phyloP scores from a whole-genome alignment of 2,888 invertebrate species.

The Schrankia costaestrigalis region DNA sequence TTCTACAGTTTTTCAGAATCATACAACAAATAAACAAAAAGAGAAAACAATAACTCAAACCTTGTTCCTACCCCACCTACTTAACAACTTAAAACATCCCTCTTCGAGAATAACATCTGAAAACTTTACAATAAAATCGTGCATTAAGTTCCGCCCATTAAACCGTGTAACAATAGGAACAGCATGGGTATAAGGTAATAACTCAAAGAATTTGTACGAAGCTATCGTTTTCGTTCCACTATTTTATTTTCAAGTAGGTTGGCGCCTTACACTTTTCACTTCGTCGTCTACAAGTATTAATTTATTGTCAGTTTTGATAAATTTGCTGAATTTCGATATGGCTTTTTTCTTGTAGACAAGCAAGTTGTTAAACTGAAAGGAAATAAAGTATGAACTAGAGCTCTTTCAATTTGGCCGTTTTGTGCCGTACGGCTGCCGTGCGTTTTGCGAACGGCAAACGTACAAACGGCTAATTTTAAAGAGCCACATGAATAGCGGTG shows the following conservation, averaged over 20 bases:
- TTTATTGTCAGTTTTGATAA: background rate
- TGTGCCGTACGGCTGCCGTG: too few species aligned
- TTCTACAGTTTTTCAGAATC: too few species aligned
- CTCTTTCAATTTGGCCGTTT: too few species aligned
- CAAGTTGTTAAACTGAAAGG: conserved; percentile 1
- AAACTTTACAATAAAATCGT: conserved; percentile 7
- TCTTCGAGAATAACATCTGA: conserved; percentile 3
- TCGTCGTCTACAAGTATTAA: conserved; percentile 24
- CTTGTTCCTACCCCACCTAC: too few species aligned
- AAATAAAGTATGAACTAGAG: too few species aligned
- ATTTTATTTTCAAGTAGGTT: conserved; percentile 61
- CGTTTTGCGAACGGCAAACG: too few species aligned
- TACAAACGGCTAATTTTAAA: too few species aligned
- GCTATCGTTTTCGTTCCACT: conserved; percentile 65
- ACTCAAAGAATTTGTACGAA: conserved; percentile 52
- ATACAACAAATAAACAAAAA: too few species aligned
- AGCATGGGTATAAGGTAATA: conserved; percentile 51
- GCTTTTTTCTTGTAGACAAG: background rate
- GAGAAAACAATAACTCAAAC: too few species aligned
- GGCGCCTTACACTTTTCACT: conserved; percentile 68
- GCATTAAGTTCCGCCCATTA: conserved; percentile 29
- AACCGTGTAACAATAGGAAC: conserved; percentile 42
- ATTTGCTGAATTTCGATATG: too few species aligned
- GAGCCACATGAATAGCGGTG: too few species aligned
- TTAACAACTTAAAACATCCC: too few species aligned